These are phyloP conservation scores for Wiebesia pumilae DNA, from an alignment of 1,140 invertebrate species.

Conservation along the genomic window DNA sequence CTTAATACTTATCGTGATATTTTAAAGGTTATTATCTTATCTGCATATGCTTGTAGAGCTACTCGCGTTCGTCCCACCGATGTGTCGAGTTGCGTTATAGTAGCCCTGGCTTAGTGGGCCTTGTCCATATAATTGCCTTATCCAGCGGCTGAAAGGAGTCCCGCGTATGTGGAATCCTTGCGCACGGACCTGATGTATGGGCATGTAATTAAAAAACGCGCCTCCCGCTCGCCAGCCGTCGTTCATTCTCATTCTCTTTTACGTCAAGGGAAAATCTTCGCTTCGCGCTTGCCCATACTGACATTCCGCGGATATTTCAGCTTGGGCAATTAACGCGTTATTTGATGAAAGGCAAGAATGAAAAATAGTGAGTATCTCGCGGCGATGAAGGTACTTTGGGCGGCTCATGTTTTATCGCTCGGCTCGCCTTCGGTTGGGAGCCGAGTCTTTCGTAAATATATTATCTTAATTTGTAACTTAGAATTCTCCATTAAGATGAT, in stretches of 20 bases:
- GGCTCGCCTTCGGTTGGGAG: background rate
- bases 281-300: background rate
- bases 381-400: background rate
- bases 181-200: background rate
- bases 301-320: conserved; percentile 5
- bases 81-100: background rate
- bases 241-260: conserved; percentile 14
- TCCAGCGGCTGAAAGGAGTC: background rate
- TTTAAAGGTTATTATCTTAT: background rate
- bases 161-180: background rate
- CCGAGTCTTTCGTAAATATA: background rate
- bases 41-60: background rate
- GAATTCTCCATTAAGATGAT: background rate
- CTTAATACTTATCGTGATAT: too few relatives aligned
- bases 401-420: background rate
- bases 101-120: background rate
- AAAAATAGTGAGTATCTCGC: background rate
- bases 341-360: background rate
- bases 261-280: conserved; percentile 2
- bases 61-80: background rate
- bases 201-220: conserved; percentile 16
- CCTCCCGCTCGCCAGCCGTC: background rate
- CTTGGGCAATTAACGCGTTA: background rate
- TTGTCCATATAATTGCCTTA: conserved; percentile 2
- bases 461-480: conserved; percentile 3